Evolutionary conservation across 2,113 vertebrate genomes (phyloP).

Genomic region (Anthoscopus minutus): DNA sequence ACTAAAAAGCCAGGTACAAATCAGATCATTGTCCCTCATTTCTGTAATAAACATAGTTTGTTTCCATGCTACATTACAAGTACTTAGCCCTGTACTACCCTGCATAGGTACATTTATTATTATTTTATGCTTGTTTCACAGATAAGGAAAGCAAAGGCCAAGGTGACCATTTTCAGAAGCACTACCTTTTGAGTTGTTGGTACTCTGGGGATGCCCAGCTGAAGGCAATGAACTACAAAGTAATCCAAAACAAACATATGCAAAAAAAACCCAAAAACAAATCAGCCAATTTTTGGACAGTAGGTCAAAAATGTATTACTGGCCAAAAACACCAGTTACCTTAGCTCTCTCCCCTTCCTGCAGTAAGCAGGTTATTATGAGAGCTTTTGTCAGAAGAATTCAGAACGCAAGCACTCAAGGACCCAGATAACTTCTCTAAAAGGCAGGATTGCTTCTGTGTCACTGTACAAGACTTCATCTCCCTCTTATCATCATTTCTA

Average conservation of each 20-base stretch:
- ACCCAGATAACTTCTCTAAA: background rate
- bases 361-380: background rate
- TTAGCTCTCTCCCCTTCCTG: background rate
- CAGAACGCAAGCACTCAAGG: background rate
- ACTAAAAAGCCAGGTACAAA: background rate
- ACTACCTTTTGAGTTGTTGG: background rate
- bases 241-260: background rate
- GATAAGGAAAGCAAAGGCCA: background rate
- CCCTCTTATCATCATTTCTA: background rate
- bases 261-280: background rate
- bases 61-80: background rate
- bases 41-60: background rate
- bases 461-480: background rate
- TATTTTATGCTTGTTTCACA: background rate
- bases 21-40: background rate
- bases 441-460: background rate
- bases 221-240: background rate
- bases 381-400: background rate
- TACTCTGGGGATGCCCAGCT: background rate
- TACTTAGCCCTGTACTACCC: background rate
- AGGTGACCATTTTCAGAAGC: background rate
- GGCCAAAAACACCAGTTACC: background rate
- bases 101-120: background rate
- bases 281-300: background rate
- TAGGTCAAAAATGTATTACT: background rate